Evolutionary conservation across 2,113 vertebrate genomes (phyloP).

Genomic region (Pica pica): DNA sequence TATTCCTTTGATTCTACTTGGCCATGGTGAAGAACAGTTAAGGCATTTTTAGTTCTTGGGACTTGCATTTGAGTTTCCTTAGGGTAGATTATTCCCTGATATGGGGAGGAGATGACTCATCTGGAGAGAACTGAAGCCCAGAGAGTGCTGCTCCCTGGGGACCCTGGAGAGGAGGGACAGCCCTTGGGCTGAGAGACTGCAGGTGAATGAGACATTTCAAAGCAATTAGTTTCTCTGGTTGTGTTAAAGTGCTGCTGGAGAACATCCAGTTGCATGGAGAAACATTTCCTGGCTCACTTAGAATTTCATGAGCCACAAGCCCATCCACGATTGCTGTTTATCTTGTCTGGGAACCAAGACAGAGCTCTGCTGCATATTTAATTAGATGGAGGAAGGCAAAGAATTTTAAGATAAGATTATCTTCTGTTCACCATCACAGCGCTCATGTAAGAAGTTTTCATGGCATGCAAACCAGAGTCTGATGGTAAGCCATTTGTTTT

Average conservation of each 20-base stretch:
- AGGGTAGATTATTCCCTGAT: background rate
- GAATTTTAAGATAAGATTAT: conserved; percentile 19
- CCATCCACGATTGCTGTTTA: background rate
- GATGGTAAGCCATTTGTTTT: background rate
- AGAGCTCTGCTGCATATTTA: background rate
- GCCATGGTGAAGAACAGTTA: background rate
- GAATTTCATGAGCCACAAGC: background rate
- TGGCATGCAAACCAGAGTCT: background rate
- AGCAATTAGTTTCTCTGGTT: background rate
- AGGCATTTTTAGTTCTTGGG: background rate
- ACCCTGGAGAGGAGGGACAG: background rate
- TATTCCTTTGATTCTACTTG: background rate
- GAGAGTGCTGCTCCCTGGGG: background rate
- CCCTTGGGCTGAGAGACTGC: background rate
- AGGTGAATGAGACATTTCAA: background rate
- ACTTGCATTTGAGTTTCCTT: background rate
- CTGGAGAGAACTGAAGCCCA: background rate
- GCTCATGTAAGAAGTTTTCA: background rate
- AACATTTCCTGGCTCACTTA: background rate
- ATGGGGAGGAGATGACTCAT: background rate
- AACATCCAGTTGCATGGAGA: background rate
- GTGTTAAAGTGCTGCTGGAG: background rate
- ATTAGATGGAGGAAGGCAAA: background rate
- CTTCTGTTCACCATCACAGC: background rate
- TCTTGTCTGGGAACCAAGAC: background rate